Evolutionary conservation across 1,140 invertebrate species (phyloP).

Genomic region (Copidosoma floridanum): DNA sequence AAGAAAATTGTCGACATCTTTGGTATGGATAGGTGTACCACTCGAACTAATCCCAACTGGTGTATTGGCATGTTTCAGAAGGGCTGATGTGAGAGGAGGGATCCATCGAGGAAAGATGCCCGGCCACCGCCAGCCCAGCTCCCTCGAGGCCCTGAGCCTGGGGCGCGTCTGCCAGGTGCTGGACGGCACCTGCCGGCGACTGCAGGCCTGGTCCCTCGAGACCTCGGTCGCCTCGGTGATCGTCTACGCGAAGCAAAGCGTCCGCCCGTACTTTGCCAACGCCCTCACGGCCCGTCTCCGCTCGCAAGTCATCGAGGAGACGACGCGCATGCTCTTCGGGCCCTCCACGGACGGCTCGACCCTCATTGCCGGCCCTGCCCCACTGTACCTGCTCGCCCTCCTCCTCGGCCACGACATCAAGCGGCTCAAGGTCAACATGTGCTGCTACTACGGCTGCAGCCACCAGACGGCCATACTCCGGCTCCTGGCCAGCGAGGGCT

Average conservation of each 20-base stretch:
- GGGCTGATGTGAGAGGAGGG: no score
- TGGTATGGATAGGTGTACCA: no score
- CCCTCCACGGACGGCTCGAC: slow-evolving; percentile 45
- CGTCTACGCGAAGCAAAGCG: slow-evolving; percentile 44
- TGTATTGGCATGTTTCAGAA: slow-evolving; percentile 3
- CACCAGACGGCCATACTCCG: slow-evolving; percentile 55
- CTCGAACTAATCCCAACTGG: background rate
- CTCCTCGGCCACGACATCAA: slow-evolving; percentile 54
- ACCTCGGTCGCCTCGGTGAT: slow-evolving; percentile 51
- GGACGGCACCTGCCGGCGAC: slow-evolving; percentile 49
- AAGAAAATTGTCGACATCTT: no score
- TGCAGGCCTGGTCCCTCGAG: slow-evolving; percentile 53
- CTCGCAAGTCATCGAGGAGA: slow-evolving; percentile 50
- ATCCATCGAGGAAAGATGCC: slow-evolving; percentile 46
- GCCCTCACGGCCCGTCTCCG: slow-evolving; percentile 47
- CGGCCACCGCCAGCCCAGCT: slow-evolving; percentile 52
- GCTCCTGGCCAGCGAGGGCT: slow-evolving; percentile 50
- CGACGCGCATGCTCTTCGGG: slow-evolving; percentile 47
- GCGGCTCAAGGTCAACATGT: slow-evolving; percentile 52
- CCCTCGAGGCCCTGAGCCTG: slow-evolving; percentile 51
- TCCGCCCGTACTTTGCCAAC: slow-evolving; percentile 54
- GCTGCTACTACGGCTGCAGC: slow-evolving; percentile 59
- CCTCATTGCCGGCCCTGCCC: slow-evolving; percentile 49
- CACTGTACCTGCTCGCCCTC: slow-evolving; percentile 51
- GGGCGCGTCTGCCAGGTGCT: slow-evolving; percentile 52